Conservation (phyloP, 2,113 vertebrate genomes). For the Sardina pilchardus region DNA sequence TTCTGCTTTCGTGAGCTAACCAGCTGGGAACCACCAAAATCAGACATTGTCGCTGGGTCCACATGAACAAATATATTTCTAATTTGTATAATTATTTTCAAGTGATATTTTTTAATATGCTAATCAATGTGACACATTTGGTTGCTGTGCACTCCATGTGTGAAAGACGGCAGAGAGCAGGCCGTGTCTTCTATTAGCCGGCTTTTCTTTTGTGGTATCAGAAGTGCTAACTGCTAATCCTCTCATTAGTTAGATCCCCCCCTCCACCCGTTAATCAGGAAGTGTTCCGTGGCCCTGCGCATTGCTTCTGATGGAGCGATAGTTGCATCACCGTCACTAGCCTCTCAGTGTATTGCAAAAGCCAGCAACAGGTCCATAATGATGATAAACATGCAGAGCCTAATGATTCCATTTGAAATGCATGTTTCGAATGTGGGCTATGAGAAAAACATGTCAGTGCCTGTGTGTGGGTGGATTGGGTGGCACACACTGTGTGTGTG, state of each 20-base stretch:
- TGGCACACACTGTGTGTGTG: slow-evolving; percentile 4
- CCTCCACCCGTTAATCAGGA: not conserved
- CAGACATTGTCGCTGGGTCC: not conserved
- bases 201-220: not conserved
- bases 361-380: not conserved
- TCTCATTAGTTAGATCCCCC: not conserved
- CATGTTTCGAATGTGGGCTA: slow-evolving; percentile 31
- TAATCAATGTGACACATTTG: not conserved
- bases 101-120: too few relatives aligned
- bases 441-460: not conserved
- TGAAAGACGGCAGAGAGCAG: not conserved
- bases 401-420: not conserved
- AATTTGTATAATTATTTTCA: too few relatives aligned
- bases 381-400: not conserved
- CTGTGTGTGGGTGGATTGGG: not conserved
- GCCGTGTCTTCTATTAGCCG: not conserved
- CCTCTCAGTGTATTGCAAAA: not conserved
- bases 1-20: not conserved
- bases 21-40: not conserved
- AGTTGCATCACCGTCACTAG: not conserved
- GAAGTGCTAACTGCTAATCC: not conserved
- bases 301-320: not conserved
- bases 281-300: not conserved
- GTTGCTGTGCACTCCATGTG: not conserved
- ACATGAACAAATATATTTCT: not conserved